These are phyloP conservation scores for Loxodonta africana DNA, from an alignment of 2,113 vertebrate species.

Conservation along the genomic window DNA sequence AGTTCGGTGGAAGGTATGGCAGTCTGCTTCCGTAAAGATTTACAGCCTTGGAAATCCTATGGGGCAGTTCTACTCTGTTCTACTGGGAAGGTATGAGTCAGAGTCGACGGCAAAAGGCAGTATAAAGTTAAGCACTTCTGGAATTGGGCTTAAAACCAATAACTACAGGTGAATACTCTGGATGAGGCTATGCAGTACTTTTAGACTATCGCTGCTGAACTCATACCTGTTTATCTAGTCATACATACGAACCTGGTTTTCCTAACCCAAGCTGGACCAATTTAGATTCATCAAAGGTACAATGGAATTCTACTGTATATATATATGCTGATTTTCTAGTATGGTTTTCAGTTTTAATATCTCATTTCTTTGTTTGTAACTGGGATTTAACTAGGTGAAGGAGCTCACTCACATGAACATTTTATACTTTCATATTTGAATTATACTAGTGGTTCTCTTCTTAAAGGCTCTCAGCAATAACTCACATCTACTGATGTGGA, in stretches of 20 bases:
- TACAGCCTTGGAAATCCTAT: too few relatives aligned
- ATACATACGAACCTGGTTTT: background rate
- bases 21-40: too few relatives aligned
- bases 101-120: background rate
- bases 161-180: background rate
- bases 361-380: accelerated
- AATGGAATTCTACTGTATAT: background rate
- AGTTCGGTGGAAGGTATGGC: too few relatives aligned
- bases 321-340: background rate
- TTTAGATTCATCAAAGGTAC: too few relatives aligned
- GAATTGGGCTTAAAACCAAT: background rate
- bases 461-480: background rate
- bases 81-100: too few relatives aligned
- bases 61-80: too few relatives aligned
- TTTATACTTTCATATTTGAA: background rate
- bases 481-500: background rate
- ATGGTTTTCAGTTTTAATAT: background rate
- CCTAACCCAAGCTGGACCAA: background rate
- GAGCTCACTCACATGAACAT: background rate
- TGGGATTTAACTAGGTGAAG: background rate
- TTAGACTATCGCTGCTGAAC: background rate
- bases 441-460: background rate
- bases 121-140: background rate
- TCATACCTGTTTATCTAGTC: background rate
- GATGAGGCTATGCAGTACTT: background rate